A percentile compares a stretch with the other conserved stretches of the same genome.
These are phyloP conservation scores for Onychorhynchus coronatus DNA, from an alignment of 2,113 vertebrate species.

Conservation along the genomic window DNA sequence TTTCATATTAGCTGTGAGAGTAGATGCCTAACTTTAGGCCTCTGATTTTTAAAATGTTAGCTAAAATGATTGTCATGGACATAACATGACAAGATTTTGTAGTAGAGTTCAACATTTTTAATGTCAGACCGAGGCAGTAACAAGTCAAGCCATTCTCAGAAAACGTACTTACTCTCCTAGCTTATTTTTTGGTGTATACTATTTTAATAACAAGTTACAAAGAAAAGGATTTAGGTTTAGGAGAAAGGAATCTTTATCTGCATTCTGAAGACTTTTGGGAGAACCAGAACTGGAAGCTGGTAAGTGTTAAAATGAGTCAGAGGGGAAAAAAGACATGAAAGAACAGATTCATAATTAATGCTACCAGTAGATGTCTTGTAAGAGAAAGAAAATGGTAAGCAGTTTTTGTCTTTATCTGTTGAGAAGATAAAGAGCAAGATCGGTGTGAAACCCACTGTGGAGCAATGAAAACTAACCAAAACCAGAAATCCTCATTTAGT, in stretches of 20 bases:
- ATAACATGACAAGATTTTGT: not conserved
- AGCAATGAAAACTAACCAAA: not conserved
- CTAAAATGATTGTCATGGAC: not conserved
- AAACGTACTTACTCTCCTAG: not conserved
- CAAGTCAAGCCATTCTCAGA: not conserved
- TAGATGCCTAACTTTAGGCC: not conserved
- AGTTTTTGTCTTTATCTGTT: not conserved
- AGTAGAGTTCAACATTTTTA: not conserved
- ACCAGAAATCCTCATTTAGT: not conserved
- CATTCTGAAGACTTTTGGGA: not conserved
- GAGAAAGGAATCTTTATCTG: not conserved
- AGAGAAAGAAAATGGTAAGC: not conserved
- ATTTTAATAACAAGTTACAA: not conserved
- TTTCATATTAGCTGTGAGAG: not conserved
- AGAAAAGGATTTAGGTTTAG: not conserved
- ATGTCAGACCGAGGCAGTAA: not conserved
- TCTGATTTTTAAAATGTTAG: not conserved
- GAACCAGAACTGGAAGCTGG: not conserved
- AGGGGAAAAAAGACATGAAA: not conserved
- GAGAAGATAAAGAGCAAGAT: not conserved
- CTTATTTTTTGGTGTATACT: not conserved
- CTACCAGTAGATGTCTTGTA: not conserved
- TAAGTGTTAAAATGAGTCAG: slow-evolving; percentile 21
- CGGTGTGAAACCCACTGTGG: not conserved
- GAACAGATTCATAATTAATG: not conserved